Evolutionary conservation across 2,888 invertebrate species (phyloP).

Genomic region (Candidula unifasciata): DNA sequence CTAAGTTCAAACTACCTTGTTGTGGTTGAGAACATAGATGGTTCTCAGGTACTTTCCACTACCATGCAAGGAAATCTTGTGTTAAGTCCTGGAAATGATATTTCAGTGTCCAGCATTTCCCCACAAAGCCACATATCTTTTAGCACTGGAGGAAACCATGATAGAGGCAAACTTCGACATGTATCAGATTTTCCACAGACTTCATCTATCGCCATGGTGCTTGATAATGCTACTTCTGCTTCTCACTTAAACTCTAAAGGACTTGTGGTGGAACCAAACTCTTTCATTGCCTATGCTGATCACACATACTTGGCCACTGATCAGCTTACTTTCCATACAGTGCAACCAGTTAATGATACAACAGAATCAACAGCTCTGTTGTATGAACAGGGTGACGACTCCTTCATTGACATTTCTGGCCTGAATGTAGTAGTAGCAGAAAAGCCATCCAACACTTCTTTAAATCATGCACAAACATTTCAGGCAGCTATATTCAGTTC

Average conservation of each 20-base stretch:
- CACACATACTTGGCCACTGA: neutral
- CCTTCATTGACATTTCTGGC: constrained; percentile 30
- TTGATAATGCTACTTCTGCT: neutral
- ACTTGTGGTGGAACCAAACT: constrained; percentile 34
- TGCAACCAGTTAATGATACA: constrained; percentile 23
- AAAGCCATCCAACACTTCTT: neutral
- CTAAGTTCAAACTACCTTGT: constrained; percentile 35
- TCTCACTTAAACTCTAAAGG: constrained; percentile 18
- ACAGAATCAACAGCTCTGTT: neutral
- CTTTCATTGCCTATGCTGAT: constrained; percentile 33
- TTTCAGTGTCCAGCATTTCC: constrained; percentile 11
- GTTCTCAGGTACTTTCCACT: constrained; percentile 34
- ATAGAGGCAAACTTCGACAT: neutral
- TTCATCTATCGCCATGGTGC: constrained; percentile 31
- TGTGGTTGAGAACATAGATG: constrained; percentile 37
- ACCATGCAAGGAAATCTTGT: constrained; percentile 30
- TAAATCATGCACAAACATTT: neutral
- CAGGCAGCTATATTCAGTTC: constrained; percentile 8
- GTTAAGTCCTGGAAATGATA: constrained; percentile 11
- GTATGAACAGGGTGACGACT: constrained; percentile 23
- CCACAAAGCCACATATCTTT: constrained; percentile 29
- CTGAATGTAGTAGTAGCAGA: constrained; percentile 32
- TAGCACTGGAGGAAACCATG: constrained; percentile 9
- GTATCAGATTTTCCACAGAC: constrained; percentile 10
- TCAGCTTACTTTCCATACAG: constrained; percentile 22